Conservation (phyloP, 2,888 invertebrate species). For the Lobophora halterata region DNA sequence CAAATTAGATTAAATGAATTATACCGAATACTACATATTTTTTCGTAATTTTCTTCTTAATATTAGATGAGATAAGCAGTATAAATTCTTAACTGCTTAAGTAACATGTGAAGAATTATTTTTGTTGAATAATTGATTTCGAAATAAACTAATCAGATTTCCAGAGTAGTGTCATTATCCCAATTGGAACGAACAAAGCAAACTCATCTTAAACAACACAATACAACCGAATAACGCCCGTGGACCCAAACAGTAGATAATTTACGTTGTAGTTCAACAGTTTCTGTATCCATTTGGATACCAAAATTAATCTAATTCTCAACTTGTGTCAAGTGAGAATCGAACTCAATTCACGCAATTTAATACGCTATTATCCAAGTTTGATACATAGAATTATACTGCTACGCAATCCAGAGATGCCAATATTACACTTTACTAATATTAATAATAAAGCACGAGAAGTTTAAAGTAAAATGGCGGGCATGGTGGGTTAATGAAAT, state of each 20-base stretch:
- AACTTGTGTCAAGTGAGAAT: conserved; percentile 42
- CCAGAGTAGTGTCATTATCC: conserved; percentile 2
- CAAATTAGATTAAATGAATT: too few relatives aligned
- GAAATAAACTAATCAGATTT: too few relatives aligned
- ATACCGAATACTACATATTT: too few relatives aligned
- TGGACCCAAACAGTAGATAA: conserved; percentile 4
- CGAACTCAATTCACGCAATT: conserved; percentile 32
- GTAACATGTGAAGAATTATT: too few relatives aligned
- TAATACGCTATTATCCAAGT: conserved; percentile 25
- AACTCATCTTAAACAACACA: conserved; percentile 17
- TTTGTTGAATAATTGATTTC: too few relatives aligned
- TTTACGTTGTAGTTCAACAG: conserved; percentile 7
- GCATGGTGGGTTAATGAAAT: too few relatives aligned
- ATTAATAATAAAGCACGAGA: too few relatives aligned
- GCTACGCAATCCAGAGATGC: conserved; percentile 2
- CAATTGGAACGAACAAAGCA: conserved; percentile 13
- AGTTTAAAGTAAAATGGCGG: too few relatives aligned
- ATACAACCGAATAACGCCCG: conserved; percentile 8
- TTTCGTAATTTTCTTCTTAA: too few relatives aligned
- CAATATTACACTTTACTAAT: too few relatives aligned
- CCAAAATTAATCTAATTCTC: conserved; percentile 43
- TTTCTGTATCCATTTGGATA: conserved; percentile 32
- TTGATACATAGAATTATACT: conserved; percentile 16
- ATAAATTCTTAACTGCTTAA: too few relatives aligned
- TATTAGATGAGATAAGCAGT: too few relatives aligned